phyloP scores from a whole-genome alignment of 2,888 invertebrate species.

The Drosophila nr. perissopoda region DNA sequence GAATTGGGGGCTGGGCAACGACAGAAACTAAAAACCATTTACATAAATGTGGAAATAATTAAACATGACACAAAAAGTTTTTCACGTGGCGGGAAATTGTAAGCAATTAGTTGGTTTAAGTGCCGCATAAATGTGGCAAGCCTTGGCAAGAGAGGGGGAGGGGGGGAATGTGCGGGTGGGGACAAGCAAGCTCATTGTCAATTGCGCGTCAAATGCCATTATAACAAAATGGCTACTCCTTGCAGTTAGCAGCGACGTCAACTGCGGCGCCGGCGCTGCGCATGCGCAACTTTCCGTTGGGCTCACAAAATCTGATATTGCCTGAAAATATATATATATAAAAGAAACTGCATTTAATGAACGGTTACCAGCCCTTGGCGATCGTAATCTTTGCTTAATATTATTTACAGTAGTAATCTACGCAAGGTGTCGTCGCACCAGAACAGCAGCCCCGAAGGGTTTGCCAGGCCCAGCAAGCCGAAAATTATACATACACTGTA shows the following conservation, averaged over 20 bases:
- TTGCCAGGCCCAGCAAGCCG: conserved; percentile 11
- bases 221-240: conserved; percentile 44
- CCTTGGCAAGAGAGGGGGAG: conserved; percentile 7
- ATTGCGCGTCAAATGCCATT: conserved; percentile 65
- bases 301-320: conserved; percentile 67
- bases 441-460: conserved; percentile 4
- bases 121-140: conserved; percentile 80
- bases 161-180: no score
- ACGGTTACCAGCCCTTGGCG: conserved; percentile 62
- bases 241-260: conserved; percentile 11
- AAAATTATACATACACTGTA: conserved; percentile 30
- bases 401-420: conserved; percentile 82
- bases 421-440: conserved; percentile 73
- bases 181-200: conserved; percentile 45
- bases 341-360: conserved; percentile 67
- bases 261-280: conserved; percentile 48
- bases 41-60: conserved; percentile 80
- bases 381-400: conserved; percentile 78
- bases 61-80: conserved; percentile 73
- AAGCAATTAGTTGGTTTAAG: conserved; percentile 82
- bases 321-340: conserved; percentile 1
- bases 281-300: conserved; percentile 65
- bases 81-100: conserved; percentile 72
- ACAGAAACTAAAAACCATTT: conserved; percentile 49
- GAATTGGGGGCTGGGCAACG: conserved; percentile 3